Evolutionary conservation across 2,113 vertebrate genomes (phyloP).

Genomic region (Rhea pennata): DNA sequence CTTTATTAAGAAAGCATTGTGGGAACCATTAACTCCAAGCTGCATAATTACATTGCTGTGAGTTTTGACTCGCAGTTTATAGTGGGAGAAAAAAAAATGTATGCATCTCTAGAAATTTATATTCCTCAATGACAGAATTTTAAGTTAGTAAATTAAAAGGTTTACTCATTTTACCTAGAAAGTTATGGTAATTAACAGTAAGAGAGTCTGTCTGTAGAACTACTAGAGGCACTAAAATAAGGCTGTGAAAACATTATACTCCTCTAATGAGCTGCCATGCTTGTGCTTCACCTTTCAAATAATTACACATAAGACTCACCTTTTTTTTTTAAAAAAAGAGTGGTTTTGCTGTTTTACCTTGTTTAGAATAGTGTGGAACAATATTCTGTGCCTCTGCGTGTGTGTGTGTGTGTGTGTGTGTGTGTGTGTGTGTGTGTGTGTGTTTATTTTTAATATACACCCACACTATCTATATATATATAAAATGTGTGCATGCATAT

Average conservation of each 20-base stretch:
- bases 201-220: conserved; percentile 23
- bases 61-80: conserved; percentile 45
- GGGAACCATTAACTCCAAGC: conserved; percentile 67
- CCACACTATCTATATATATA: no score
- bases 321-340: background rate
- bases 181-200: conserved; percentile 55
- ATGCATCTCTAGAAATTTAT: background rate
- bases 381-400: background rate
- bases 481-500: no score
- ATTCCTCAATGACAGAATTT: conserved; percentile 49
- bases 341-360: background rate
- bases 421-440: no score
- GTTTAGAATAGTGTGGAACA: background rate
- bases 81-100: background rate
- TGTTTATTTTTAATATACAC: no score
- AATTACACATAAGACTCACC: background rate
- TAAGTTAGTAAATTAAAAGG: conserved; percentile 61
- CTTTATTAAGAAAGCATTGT: conserved; percentile 75
- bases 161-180: conserved; percentile 60
- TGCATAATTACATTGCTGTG: conserved; percentile 57
- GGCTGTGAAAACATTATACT: background rate
- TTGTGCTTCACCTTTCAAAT: background rate
- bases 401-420: no score
- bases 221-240: background rate
- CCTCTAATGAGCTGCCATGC: background rate